Evolutionary conservation across 2,888 invertebrate genomes (phyloP).

Genomic region (Harpalus rubripes): DNA sequence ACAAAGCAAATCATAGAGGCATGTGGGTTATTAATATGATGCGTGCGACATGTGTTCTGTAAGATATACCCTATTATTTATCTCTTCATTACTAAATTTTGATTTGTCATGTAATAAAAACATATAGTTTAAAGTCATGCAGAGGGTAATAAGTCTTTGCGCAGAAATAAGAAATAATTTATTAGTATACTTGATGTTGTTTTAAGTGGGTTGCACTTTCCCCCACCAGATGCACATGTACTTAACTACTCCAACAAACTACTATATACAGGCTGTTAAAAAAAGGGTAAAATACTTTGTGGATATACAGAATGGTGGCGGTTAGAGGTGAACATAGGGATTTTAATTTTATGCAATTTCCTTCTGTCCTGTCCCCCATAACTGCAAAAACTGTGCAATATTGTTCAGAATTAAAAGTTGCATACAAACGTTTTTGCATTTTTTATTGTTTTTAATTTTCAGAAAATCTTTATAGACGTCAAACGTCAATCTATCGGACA

Average conservation of each 20-base stretch:
- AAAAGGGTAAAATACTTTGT: too few relatives aligned
- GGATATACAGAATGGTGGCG: too few relatives aligned
- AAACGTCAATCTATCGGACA: too few relatives aligned
- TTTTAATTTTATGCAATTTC: too few relatives aligned
- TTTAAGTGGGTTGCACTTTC: background rate
- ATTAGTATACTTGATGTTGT: background rate
- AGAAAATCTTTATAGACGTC: too few relatives aligned
- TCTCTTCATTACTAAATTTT: conserved; percentile 12
- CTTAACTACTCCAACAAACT: background rate
- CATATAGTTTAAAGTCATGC: background rate
- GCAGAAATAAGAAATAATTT: background rate
- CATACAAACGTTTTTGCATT: too few relatives aligned
- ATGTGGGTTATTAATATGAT: conserved; percentile 17
- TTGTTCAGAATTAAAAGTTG: too few relatives aligned
- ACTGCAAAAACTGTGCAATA: too few relatives aligned
- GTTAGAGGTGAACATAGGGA: too few relatives aligned
- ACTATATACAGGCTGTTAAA: too few relatives aligned
- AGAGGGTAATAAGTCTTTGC: background rate
- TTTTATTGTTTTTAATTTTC: too few relatives aligned
- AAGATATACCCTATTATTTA: background rate
- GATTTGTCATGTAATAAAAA: conserved; percentile 28
- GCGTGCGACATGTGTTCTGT: conserved; percentile 22
- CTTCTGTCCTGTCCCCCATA: too few relatives aligned
- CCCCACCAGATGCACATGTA: background rate
- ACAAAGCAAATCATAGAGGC: conserved; percentile 11